Evolutionary conservation across 2,888 invertebrate species (phyloP), one percentile per base, ranked within the genome.

Genomic region (Petrolisthes cinctipes): DNA sequence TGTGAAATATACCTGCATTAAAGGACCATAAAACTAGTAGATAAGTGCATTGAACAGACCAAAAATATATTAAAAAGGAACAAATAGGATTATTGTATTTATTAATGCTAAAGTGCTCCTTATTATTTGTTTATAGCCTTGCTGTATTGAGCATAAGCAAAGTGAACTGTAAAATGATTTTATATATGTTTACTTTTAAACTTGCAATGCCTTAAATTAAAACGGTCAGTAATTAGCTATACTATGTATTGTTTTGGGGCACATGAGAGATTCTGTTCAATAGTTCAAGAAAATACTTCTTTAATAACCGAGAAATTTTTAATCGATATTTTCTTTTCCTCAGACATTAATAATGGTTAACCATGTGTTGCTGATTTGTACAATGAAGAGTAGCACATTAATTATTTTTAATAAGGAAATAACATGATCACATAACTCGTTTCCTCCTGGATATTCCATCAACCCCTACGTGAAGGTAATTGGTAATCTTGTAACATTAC

Each of bases 271-370:
- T 78, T 75, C 37, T 78, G 51, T 78, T 82, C 23, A n/a, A 61
- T 61, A 61, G 11, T n/a, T 56, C 17, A 57, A 82, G 61, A 61
- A 56, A 61, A 20, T 71, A n/a, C 20, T 71, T 71, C 71, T 71
- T 71, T 71, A 71, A 71, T n/a, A 7, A 71, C 14, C 71, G 20
- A n/a, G 9, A 7, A 71, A n/a, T 71, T 85, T 85, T 76, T 68
- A 78, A 79, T 76, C 66, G 78, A 37, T 68, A 85, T 85, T 85
- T 85, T 85, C 85, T 85, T 85, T 85, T 79, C 85, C 85, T 85
- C 20, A 78, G 11, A 51, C 51, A 37, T 73, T 37, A 51, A 66
- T 37, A 81, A 37, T 37, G 37, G 37, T 37, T 37, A 1, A 37
- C 37, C 37, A 37, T 37, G 37, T 37, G 0, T 37, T 37, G 2